Conservation (phyloP, 2,113 vertebrate species). For the Dipodomys stephensi region DNA sequence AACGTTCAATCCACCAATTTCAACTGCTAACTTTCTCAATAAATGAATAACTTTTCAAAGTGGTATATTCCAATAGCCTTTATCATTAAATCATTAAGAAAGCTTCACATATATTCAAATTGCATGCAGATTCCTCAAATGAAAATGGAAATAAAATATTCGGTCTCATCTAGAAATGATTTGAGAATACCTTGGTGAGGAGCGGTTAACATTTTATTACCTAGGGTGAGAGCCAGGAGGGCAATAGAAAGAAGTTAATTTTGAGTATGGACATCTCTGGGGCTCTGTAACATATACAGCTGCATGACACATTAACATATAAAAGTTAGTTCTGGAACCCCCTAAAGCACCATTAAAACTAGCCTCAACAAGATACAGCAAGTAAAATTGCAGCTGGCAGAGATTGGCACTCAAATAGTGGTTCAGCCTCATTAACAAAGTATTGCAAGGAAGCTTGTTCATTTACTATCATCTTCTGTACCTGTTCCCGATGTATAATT, state of each 20-base stretch:
- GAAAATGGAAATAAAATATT: conserved; percentile 64
- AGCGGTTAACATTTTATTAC: conserved; percentile 42
- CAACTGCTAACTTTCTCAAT: not conserved
- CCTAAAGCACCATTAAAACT: conserved; percentile 73
- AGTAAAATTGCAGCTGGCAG: conserved; percentile 66
- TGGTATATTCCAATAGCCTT: conserved; percentile 18
- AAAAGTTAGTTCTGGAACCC: conserved; percentile 72
- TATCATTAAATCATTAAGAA: not conserved
- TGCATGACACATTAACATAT: conserved; percentile 70
- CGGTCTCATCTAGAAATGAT: not conserved
- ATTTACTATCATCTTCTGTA: conserved; percentile 30
- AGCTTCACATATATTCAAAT: conserved; percentile 12
- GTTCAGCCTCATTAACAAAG: conserved; percentile 66
- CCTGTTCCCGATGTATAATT: not conserved
- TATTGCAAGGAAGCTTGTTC: conserved; percentile 34
- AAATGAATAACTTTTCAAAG: conserved; percentile 41
- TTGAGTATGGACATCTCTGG: conserved; percentile 14
- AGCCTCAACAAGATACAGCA: conserved; percentile 59
- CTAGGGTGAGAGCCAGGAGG: conserved; percentile 38
- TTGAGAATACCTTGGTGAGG: conserved; percentile 51
- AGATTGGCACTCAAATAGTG: conserved; percentile 12
- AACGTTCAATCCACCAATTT: conserved; percentile 21
- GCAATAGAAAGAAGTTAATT: conserved; percentile 60
- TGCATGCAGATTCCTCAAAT: conserved; percentile 34
- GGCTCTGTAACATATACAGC: conserved; percentile 65